Evolutionary conservation across 2,113 vertebrate species (phyloP).

Genomic region (Pipra filicauda): DNA sequence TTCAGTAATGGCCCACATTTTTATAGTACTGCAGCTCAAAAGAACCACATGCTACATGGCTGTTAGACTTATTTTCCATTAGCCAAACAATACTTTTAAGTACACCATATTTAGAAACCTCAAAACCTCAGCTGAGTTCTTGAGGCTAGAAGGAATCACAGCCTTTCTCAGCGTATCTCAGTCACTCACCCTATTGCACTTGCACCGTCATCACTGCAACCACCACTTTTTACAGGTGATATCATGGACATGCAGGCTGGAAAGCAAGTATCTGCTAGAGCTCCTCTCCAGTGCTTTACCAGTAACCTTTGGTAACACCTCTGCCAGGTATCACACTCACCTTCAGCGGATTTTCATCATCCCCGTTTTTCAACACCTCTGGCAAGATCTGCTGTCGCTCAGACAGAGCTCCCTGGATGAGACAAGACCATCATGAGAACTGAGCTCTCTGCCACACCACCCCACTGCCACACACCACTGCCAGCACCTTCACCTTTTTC

Average conservation of each 20-base stretch:
- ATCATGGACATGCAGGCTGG: background rate
- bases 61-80: background rate
- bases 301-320: background rate
- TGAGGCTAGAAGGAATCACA: background rate
- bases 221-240: background rate
- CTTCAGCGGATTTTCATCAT: conserved; percentile 84
- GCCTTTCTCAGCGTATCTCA: background rate
- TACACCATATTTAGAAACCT: background rate
- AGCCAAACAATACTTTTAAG: background rate
- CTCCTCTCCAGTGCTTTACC: background rate
- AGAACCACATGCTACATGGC: background rate
- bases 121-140: background rate
- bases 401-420: conserved; percentile 77
- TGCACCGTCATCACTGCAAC: background rate
- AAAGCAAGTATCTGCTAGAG: background rate
- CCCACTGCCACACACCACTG: background rate
- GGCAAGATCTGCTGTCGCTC: conserved; percentile 85
- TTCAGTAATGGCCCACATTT: too few species aligned
- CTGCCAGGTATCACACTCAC: conserved; percentile 31
- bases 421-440: background rate
- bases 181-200: background rate
- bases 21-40: background rate
- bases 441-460: background rate
- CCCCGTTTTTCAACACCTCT: conserved; percentile 79
- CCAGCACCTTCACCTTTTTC: conserved; percentile 85